Conservation (phyloP, 2,888 invertebrate genomes). For the Zygogramma bicolorata region DNA sequence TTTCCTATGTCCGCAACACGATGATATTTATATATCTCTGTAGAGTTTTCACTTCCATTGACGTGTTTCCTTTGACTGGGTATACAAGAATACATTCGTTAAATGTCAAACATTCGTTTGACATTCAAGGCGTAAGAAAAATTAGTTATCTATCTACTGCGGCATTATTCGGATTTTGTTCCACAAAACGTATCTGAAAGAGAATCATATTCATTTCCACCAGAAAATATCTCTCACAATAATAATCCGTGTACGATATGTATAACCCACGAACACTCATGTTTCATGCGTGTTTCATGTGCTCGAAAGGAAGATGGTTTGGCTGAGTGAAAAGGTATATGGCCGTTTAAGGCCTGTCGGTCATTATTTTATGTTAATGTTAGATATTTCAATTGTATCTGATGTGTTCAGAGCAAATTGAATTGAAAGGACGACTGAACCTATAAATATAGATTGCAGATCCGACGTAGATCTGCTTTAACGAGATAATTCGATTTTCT, state of each 20-base stretch:
- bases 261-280: constrained; percentile 7
- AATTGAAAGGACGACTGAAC: background rate
- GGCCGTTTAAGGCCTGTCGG: background rate
- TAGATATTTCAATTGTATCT: background rate
- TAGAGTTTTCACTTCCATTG: no score
- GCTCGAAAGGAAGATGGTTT: constrained; percentile 5
- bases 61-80: no score
- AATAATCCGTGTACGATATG: constrained; percentile 3
- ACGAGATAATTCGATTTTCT: background rate
- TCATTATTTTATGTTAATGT: constrained; percentile 5
- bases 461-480: background rate
- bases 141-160: background rate
- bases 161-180: background rate
- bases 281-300: background rate
- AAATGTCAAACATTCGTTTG: no score
- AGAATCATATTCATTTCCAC: no score
- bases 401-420: background rate
- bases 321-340: background rate
- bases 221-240: background rate
- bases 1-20: no score
- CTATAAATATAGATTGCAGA: background rate
- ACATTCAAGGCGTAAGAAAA: no score
- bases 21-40: no score
- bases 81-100: no score
- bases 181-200: background rate